Evolutionary conservation across 2,888 invertebrate species (phyloP), one percentile per base, ranked within the genome.

Genomic region (Macaria notata): DNA sequence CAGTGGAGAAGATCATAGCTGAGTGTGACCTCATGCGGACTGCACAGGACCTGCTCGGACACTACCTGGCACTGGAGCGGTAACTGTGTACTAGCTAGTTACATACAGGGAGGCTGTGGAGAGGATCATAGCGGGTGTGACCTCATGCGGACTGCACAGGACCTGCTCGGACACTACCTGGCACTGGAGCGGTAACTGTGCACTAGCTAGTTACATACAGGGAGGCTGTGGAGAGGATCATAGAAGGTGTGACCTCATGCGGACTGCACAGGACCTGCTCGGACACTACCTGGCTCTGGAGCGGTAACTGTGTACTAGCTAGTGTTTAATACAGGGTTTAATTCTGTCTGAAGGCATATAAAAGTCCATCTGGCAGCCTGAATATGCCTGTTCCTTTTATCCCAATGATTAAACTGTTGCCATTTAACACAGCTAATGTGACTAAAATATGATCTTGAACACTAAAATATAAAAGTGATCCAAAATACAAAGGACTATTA

Each of bases 201-300:
- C 39, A 3, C 19, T 4, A 4, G n/a, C 9, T 36, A 9, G 1
- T 4, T n/a, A n/a, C n/a, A n/a, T n/a, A n/a, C n/a, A 58, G 66
- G 3, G 83, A 75, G 0, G 81, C 78, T 0, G 70, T 84, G 0
- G 95, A 96, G 64, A 86, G 92, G 49, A 88, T 96, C 52, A 92
- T 98, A 29, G 93, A 93, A 94, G 94, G 59, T 96, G 96, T 61
- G 95, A 94, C 72, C 87, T 95, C 62, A 96, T 94, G 65, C 93
- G 95, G 31, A 94, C 94, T 46, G 96, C 96, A 86, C 97, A 97
- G 76, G 96, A 96, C 70, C 79, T 97, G 31, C 92, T 99, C 1
- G 96, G 97, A 41, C 94, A 95, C 62, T 99, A 99, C 86, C 93
- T 99, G 52, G 93, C 96, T 29, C 92, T 99, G 69, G 99, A 99